Evolutionary conservation across 1,140 invertebrate species (phyloP).

Genomic region (Bombus superbus): DNA sequence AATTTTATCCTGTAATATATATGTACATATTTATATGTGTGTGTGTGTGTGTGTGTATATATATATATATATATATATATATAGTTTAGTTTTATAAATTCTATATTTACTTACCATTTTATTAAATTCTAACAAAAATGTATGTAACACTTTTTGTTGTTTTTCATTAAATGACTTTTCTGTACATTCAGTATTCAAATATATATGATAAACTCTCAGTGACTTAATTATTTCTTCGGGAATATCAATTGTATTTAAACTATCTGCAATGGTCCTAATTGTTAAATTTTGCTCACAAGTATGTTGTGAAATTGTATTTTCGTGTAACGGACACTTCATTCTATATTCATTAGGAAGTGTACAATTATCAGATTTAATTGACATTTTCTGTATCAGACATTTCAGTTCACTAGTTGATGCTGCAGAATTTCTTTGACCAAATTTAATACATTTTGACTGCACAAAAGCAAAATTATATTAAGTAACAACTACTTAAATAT

Average conservation of each 20-base stretch:
- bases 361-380: slow-evolving; percentile 21
- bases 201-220: slow-evolving; percentile 68
- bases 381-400: slow-evolving; percentile 52
- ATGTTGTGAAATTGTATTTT: slow-evolving; percentile 5
- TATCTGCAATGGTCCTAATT: slow-evolving; percentile 64
- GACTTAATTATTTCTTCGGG: slow-evolving; percentile 67
- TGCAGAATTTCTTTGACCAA: slow-evolving; percentile 5
- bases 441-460: not conserved
- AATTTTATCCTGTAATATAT: slow-evolving; percentile 37
- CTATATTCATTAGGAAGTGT: not conserved
- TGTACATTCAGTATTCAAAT: slow-evolving; percentile 52
- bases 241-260: slow-evolving; percentile 66
- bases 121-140: slow-evolving; percentile 57
- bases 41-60: not conserved
- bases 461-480: not conserved
- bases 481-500: not conserved
- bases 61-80: not conserved
- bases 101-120: slow-evolving; percentile 60
- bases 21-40: not conserved
- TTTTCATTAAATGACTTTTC: not conserved
- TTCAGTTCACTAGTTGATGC: slow-evolving; percentile 55
- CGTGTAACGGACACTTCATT: slow-evolving; percentile 63
- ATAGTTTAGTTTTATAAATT: not conserved
- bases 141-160: slow-evolving; percentile 25
- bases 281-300: slow-evolving; percentile 41